phyloP scores from a whole-genome alignment of 2,797 vertebrate genomes.

The Pangasius macronema region DNA sequence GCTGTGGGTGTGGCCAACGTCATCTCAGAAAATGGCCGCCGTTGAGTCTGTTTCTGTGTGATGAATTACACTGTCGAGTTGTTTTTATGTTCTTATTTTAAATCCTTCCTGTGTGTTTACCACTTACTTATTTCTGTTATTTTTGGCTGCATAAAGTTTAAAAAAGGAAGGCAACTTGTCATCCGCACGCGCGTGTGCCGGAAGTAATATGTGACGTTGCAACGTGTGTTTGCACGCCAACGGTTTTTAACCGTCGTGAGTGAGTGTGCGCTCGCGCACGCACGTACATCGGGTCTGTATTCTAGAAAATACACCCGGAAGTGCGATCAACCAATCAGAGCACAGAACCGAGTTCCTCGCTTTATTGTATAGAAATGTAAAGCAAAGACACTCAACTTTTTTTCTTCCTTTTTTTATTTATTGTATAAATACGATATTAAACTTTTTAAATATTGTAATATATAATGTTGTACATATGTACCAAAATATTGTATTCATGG shows the following conservation, averaged over 20 bases:
- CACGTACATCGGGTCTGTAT: not conserved
- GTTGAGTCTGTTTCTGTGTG: not conserved
- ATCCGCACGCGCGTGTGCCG: not conserved
- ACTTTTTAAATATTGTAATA: not conserved
- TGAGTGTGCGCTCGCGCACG: not conserved
- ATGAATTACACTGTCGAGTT: not conserved
- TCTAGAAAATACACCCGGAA: not conserved
- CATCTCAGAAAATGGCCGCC: not conserved
- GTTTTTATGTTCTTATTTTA: no score
- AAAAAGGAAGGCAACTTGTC: not conserved
- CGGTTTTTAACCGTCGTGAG: not conserved
- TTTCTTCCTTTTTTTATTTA: not conserved
- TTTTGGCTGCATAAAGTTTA: not conserved
- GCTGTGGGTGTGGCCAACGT: not conserved
- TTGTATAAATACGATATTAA: not conserved
- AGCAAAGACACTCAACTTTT: not conserved
- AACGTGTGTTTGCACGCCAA: not conserved
- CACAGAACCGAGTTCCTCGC: not conserved
- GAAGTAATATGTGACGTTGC: not conserved
- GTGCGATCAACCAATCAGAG: not conserved
- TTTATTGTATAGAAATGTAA: no score
- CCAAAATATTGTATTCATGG: not conserved
- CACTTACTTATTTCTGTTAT: no score
- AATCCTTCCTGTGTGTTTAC: no score
- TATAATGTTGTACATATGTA: not conserved